These are phyloP conservation scores for Dinothrombium tinctorium DNA, from an alignment of 1,140 invertebrate genomes.

Conservation along the genomic window DNA sequence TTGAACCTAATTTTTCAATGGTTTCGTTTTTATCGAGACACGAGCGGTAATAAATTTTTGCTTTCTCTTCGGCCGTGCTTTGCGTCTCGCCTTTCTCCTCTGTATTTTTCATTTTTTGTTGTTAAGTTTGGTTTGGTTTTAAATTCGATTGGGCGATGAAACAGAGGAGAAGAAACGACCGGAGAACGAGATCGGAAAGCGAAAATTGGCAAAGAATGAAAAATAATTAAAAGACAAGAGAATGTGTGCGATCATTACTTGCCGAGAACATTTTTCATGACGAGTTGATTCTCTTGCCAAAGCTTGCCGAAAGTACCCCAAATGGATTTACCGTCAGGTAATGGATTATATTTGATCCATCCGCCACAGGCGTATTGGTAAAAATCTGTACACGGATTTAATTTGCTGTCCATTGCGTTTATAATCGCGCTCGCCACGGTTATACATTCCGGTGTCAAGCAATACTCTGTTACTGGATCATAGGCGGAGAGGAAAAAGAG, in stretches of 20 bases:
- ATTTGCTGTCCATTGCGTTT: constrained; percentile 46
- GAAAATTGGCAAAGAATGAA: background rate
- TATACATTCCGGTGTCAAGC: constrained; percentile 57
- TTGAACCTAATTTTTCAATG: constrained; percentile 50
- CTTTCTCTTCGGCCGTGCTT: constrained; percentile 61
- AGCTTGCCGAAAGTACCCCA: constrained; percentile 89
- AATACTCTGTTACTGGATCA: constrained; percentile 25
- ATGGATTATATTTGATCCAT: constrained; percentile 72
- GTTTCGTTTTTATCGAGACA: constrained; percentile 82
- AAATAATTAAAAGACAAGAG: background rate
- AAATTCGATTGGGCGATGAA: too few relatives aligned
- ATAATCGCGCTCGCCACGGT: constrained; percentile 60
- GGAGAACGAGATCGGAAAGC: background rate
- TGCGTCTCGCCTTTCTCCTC: constrained; percentile 18
- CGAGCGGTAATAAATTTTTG: constrained; percentile 66
- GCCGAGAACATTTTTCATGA: constrained; percentile 67
- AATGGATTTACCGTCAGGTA: constrained; percentile 60
- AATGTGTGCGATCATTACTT: too few relatives aligned
- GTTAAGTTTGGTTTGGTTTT: too few relatives aligned
- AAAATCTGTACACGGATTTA: constrained; percentile 80
- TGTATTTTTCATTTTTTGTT: too few relatives aligned
- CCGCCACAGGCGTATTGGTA: constrained; percentile 79
- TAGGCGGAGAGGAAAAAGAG: background rate
- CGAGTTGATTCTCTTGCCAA: constrained; percentile 69
- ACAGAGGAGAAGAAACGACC: too few relatives aligned